Percentiles rank a stretch among this genome's conserved stretches.
These are phyloP conservation scores for Agonopterix heracliana DNA, from an alignment of 2,888 invertebrate genomes.

Conservation along the genomic window DNA sequence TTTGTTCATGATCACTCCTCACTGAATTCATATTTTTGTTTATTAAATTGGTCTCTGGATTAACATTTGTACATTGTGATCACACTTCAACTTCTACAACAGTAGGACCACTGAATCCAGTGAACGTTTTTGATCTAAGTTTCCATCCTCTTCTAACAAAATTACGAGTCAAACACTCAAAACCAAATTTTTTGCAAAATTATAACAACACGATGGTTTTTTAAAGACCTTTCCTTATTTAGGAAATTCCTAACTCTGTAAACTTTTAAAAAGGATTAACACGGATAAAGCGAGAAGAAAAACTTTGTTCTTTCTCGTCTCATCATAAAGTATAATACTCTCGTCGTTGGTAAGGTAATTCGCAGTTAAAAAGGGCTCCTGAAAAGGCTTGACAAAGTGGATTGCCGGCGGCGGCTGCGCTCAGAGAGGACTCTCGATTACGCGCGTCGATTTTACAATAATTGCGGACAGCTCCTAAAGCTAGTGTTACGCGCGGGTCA, in stretches of 20 bases:
- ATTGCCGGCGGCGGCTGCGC: constrained; percentile 33
- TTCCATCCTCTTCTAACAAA: too few species aligned
- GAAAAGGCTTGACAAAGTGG: constrained; percentile 45
- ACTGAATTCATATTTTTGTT: too few species aligned
- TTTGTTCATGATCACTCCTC: too few species aligned
- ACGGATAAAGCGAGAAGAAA: constrained; percentile 11
- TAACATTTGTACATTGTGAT: too few species aligned
- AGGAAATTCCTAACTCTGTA: constrained; percentile 1
- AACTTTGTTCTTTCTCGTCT: constrained; percentile 19
- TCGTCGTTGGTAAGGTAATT: constrained; percentile 35
- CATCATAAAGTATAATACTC: constrained; percentile 33
- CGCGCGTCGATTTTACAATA: constrained; percentile 49
- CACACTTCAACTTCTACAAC: too few species aligned
- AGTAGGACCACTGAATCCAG: too few species aligned
- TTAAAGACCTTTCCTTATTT: too few species aligned
- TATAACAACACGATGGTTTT: too few species aligned
- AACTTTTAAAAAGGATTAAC: constrained; percentile 19
- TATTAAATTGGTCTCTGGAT: too few species aligned
- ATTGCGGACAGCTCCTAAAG: constrained; percentile 52
- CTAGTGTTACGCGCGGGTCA: constrained; percentile 50
- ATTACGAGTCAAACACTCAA: too few species aligned
- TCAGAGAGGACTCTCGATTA: constrained; percentile 35
- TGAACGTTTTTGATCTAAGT: too few species aligned
- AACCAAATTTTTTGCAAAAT: too few species aligned
- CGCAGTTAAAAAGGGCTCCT: constrained; percentile 40